Evolutionary conservation across 1,140 invertebrate genomes (phyloP).

Genomic region (Phthorimaea operculella): DNA sequence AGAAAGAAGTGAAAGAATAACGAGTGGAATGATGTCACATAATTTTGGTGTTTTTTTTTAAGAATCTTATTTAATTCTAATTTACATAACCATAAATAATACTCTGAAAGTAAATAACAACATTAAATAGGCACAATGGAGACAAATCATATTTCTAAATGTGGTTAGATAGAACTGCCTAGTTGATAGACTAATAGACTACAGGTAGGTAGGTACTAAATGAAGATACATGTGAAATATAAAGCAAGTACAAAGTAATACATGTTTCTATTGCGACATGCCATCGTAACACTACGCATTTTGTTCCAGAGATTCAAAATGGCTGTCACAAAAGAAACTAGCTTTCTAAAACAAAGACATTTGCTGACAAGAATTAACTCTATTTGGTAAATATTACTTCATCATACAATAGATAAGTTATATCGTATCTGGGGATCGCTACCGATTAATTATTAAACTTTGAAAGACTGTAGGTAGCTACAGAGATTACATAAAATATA

Average conservation of each 20-base stretch:
- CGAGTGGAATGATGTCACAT: conserved; percentile 45
- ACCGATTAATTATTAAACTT: conserved; percentile 18
- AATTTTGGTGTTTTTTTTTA: conserved; percentile 23
- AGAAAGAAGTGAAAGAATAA: conserved; percentile 50
- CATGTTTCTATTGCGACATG: no score
- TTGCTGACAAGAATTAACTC: no score
- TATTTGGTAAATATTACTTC: no score
- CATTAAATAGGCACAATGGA: conserved; percentile 31
- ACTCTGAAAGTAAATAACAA: conserved; percentile 49
- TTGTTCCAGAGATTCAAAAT: background rate
- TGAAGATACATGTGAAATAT: no score
- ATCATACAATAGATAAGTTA: no score
- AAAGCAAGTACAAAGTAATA: no score
- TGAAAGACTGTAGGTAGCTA: conserved; percentile 20
- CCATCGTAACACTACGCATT: no score
- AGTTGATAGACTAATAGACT: no score
- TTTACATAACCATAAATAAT: conserved; percentile 34
- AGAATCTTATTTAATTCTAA: conserved; percentile 33
- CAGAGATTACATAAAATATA: conserved; percentile 47
- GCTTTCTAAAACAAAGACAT: background rate
- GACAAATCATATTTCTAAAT: conserved; percentile 13
- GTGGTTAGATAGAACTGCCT: background rate
- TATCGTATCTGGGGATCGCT: no score
- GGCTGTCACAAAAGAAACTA: background rate
- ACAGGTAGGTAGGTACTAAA: no score